Base-by-base conservation (phyloP, 2,888 invertebrate species). In the Drosophila mercatorum region DNA sequence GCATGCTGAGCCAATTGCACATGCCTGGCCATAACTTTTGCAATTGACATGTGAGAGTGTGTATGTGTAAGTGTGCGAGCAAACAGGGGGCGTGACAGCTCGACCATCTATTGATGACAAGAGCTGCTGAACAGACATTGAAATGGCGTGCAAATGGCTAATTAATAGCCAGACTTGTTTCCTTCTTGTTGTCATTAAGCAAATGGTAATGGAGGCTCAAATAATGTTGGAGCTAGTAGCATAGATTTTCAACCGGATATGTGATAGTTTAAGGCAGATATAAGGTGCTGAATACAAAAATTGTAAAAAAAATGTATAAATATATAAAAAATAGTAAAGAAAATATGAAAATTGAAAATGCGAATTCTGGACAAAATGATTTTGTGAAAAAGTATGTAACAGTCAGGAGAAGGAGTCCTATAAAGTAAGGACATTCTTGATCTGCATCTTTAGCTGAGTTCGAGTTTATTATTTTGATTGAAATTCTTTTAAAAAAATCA, bases 101-200 rank as follows among this genome's bases (percentile, higher is more conserved):
- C 60, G 59, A 22, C 47, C 52, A 60, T 46, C 68, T 44, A 78
- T 73, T 68, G 65, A 78, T 66, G 70, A 56, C 44, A 43, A 61
- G 43, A 47, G 57, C 60, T 68, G 59, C 63, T 56, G 67, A 58
- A 65, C 51, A 62, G 64, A 52, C 80, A 79, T 80, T 80, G 68
- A 73, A 79, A 71, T 79, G 66, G 70, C 79, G 78, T 80, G 68
- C 78, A 80, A 80, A 80, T 80, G 70, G 81, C 81, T 81, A 79
- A 79, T 79, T 81, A 79, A 81, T 79, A 68, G 78, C 66, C 47
- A 26, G 38, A 40, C 43, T 52, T 62, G 26, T 61, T 46, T 26
- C 38, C 53, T 17, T 31, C 46, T 55, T 38, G 61, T 31, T 28
- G 17, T 61, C 52, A 31, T 36, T 43, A 49, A 34, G 34, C n/a